These are phyloP conservation scores for cattle (Bos taurus) DNA, from an alignment of 2,113 vertebrate genomes.

Conservation along the genomic window ARS-UCD2.0 NC_037334.1:37214001-37214500, in stretches of 20 bases:
- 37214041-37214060: neutral
- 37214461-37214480: neutral
- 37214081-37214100: neutral
- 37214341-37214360: neutral
- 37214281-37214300: neutral
- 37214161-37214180: neutral
- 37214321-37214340: neutral
- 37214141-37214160: neutral
- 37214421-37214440: neutral
- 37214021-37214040: too few species aligned
- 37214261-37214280: neutral
- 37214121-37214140: neutral
- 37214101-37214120: neutral
- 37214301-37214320: neutral
- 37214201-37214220: neutral
- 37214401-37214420: constrained; percentile 11
- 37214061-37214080: neutral
- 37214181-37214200: neutral
- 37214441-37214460: neutral
- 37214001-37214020: too few species aligned
- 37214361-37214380: neutral
- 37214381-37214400: neutral
- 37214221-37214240: neutral
- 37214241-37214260: neutral
- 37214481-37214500: neutral